Base-by-base conservation (phyloP, 2,888 invertebrate species). In the Sipha maydis region DNA sequence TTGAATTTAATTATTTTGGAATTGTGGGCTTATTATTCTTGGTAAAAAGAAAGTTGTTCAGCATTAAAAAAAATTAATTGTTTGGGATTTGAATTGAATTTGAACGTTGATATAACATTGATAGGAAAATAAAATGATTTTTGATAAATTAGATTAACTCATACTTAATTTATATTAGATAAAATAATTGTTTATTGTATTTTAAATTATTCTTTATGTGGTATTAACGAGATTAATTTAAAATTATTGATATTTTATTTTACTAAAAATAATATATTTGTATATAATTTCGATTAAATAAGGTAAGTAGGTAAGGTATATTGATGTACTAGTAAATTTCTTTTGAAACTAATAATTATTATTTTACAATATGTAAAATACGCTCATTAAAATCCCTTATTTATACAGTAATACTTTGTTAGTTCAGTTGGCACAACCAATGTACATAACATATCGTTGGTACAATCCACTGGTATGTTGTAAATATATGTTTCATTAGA, bases 371-470 rank as follows among this genome's bases (percentile, higher is more conserved):
- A 71, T 9, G 83, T 56, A 73, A 21, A 71, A 71, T 38, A 41
- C n/a, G 28, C 83, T 73, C 34, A 83, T 83, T 75, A 56, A 54
- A 75, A 17, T 75, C 38, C n/a, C n/a, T 83, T 83, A 83, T 83
- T 56, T 83, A 54, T 83, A 48, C 34, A 25, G 71, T 25, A 28
- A 56, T n/a, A 83, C 34, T 56, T 83, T 83, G 73, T 83, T 83
- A n/a, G 83, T 83, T 75, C 83, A 83, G 54, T 73, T 73, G 73
- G 34, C 19, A 38, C 38, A 73, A 38, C 11, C 34, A 17, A 75
- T 34, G 25, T 38, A 75, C 34, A 73, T 56, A 34, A 38, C n/a
- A 56, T 83, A 38, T 5, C 19, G 28, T 75, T 34, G 9, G 34
- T 85, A 67, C 48, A 31, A 77, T 11, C 48, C 14, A n/a, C 9